A percentile compares a stretch with the other conserved stretches of the same genome.
Conservation (phyloP, 2,797 vertebrate species). For the Danio albolineatus region DNA sequence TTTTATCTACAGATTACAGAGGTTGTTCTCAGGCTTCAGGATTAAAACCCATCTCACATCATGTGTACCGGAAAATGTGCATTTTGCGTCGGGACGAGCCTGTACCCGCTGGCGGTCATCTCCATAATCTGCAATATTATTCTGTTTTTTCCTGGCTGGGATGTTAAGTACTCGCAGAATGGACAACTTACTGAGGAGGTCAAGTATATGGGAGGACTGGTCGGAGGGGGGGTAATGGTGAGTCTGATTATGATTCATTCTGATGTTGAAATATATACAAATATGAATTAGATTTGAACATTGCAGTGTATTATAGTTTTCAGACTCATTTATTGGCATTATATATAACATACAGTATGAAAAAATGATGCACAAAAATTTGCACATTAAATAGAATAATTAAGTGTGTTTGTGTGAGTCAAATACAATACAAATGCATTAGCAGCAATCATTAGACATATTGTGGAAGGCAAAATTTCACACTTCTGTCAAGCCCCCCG, state of each 20-base stretch:
- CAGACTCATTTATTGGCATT: too few species aligned
- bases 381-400: too few species aligned
- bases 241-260: constrained; percentile 55
- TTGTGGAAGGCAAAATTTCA: too few species aligned
- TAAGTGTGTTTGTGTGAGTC: too few species aligned
- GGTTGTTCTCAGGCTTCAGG: neutral
- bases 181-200: constrained; percentile 79
- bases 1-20: neutral
- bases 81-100: constrained; percentile 69
- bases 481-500: too few species aligned
- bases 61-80: constrained; percentile 85
- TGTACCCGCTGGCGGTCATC: constrained; percentile 76
- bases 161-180: constrained; percentile 66
- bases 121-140: constrained; percentile 82
- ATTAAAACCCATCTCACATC: constrained; percentile 30
- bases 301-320: neutral
- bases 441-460: too few species aligned
- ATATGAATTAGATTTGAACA: neutral
- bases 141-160: constrained; percentile 80
- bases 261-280: neutral
- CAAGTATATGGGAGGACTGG: constrained; percentile 81
- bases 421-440: too few species aligned
- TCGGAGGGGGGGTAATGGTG: constrained; percentile 82
- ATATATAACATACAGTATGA: too few species aligned
- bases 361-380: too few species aligned